Evolutionary conservation across 2,797 vertebrate genomes (phyloP).

Genomic region (Urophycis tenuis): DNA sequence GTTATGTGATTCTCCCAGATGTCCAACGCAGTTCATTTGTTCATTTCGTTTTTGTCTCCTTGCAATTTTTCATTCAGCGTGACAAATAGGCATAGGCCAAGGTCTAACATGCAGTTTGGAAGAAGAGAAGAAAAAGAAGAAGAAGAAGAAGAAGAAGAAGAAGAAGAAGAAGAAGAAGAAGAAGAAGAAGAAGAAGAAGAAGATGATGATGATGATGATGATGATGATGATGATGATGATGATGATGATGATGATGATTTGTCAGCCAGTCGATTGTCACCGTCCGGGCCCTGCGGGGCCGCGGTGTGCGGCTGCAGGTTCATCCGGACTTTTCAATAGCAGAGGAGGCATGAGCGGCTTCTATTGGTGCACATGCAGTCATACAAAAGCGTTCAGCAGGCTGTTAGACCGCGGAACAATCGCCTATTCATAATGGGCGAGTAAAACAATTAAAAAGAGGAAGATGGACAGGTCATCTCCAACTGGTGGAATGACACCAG

Average conservation of each 20-base stretch:
- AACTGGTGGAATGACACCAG: constrained; percentile 50
- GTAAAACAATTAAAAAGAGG: constrained; percentile 12
- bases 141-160: neutral
- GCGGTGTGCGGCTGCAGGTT: constrained; percentile 44
- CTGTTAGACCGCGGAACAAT: constrained; percentile 66
- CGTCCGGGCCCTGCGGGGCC: constrained; percentile 30
- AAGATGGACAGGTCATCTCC: constrained; percentile 30
- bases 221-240: too few species aligned
- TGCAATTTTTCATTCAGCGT: too few species aligned
- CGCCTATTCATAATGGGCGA: constrained; percentile 63
- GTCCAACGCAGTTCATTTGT: neutral
- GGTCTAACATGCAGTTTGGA: neutral
- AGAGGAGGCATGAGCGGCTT: constrained; percentile 52
- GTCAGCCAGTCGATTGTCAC: constrained; percentile 12
- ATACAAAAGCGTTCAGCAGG: constrained; percentile 69
- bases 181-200: too few species aligned
- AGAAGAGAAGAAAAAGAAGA: neutral
- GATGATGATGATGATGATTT: neutral
- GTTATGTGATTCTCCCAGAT: neutral
- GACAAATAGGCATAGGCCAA: neutral
- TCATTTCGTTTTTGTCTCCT: neutral
- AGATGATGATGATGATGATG: too few species aligned
- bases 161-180: too few species aligned
- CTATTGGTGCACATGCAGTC: constrained; percentile 51
- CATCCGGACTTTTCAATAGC: constrained; percentile 50